phyloP scores from a whole-genome alignment of 1,140 invertebrate genomes.

The Neodiprion virginianus region DNA sequence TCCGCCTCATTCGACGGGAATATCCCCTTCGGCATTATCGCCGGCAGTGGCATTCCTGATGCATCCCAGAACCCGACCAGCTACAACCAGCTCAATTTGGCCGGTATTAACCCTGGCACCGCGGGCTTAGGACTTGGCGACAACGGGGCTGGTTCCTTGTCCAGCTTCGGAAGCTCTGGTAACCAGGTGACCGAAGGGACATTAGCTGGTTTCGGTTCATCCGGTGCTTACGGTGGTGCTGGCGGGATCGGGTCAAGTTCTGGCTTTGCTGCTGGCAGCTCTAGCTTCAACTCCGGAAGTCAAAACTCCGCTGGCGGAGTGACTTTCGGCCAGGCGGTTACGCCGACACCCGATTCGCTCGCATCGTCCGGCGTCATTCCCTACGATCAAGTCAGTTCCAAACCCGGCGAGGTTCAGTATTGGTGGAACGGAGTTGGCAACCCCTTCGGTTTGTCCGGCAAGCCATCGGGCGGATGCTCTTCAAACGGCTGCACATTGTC shows the following conservation, averaged over 20 bases:
- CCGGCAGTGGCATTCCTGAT: background rate
- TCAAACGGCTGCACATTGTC: slow-evolving; percentile 17
- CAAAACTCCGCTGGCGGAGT: background rate
- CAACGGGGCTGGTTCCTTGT: background rate
- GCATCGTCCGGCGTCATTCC: background rate
- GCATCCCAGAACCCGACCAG: background rate
- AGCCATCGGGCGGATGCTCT: slow-evolving; percentile 19
- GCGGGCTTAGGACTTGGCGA: slow-evolving; percentile 9
- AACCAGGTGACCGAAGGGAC: too few relatives aligned
- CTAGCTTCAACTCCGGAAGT: background rate
- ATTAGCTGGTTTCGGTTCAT: background rate
- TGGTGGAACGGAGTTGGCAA: slow-evolving; percentile 28
- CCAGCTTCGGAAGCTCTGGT: background rate
- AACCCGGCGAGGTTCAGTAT: slow-evolving; percentile 15
- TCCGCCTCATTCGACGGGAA: slow-evolving; percentile 21
- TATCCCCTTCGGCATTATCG: background rate
- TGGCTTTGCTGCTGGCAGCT: background rate
- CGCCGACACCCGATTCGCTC: too few relatives aligned
- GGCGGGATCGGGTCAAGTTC: background rate
- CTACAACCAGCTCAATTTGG: slow-evolving; percentile 16
- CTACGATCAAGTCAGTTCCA: slow-evolving; percentile 1
- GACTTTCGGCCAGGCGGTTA: background rate
- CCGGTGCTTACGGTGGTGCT: background rate
- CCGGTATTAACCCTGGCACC: slow-evolving; percentile 15
- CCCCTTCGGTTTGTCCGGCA: slow-evolving; percentile 18